Base-by-base conservation (phyloP, 2,113 vertebrate genomes). In the Oreotrochilus melanogaster region DNA sequence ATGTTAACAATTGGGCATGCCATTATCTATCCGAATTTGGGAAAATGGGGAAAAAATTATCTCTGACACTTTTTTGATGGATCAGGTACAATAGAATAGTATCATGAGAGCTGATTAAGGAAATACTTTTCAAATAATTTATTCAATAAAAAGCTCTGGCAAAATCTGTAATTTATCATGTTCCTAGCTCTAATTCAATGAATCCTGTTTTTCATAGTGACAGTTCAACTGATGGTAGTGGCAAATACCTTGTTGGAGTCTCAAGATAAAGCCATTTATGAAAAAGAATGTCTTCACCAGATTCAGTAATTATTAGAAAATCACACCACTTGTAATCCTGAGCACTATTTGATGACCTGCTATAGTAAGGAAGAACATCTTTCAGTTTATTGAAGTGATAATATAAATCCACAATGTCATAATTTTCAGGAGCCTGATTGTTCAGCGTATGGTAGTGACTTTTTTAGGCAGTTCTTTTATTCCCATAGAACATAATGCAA, bases 81-180 rank as follows among this genome's bases (percentile, higher is more conserved):
- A 82, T 95, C 28, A 50, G 58, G 14, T 87, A 66, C 67, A 87
- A 82, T 65, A 69, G 61, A 85, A 58, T 91, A 93, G 58, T 87
- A 85, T 92, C 58, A 67, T 87, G 66, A 94, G 48, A 94, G 48
- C 64, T 72, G 48, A 82, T 73, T 90, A 88, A 84, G 51, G 78
- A 95, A 96, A 54, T 94, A 62, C 39, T 95, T 92, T 96, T 76
- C 72, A 90, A 86, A 93, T 92, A 81, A 81, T 84, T 76, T 91
- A 75, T 92, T 84, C 69, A 92, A 42, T 92, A 62, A 88, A 88
- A 96, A 75, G 9, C 31, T 22, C 15, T 37, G 50, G n/a, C 6
- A 66, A 95, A 93, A 24, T 86, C 89, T 95, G 30, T 60, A 67
- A 50, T 89, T 96, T 88, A 25, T 90, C 64, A 86, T 76, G 76